Evolutionary conservation across 2,888 invertebrate genomes (phyloP).

Genomic region (Diachrysia chrysitis): DNA sequence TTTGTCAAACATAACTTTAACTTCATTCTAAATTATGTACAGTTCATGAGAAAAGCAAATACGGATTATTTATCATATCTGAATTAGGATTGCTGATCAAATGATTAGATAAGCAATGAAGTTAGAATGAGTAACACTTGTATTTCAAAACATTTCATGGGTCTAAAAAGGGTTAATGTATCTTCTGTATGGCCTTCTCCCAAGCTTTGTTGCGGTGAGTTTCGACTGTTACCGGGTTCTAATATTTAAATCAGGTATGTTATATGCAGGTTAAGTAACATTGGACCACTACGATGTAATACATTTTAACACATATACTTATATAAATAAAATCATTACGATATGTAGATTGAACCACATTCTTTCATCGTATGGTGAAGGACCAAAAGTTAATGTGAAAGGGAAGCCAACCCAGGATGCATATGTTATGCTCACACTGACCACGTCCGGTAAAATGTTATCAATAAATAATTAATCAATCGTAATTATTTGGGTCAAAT

Average conservation of each 20-base stretch:
- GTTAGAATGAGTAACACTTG: neutral
- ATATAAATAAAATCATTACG: neutral
- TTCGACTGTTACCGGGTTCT: neutral
- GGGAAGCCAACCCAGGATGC: constrained; percentile 42
- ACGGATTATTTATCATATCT: neutral
- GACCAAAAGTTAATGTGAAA: constrained; percentile 30
- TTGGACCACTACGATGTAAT: neutral
- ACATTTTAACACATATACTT: neutral
- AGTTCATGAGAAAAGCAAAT: constrained; percentile 1
- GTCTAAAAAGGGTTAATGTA: neutral
- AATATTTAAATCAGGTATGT: neutral
- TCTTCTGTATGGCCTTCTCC: neutral
- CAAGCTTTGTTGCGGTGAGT: neutral
- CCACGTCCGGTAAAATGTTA: constrained; percentile 55
- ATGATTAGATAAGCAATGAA: neutral
- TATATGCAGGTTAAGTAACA: no score
- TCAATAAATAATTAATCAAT: constrained; percentile 38
- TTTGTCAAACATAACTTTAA: no score
- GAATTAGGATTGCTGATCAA: neutral
- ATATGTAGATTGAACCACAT: neutral
- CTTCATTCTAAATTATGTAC: no score
- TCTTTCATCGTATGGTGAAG: neutral
- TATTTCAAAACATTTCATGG: neutral
- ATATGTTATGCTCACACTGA: constrained; percentile 31
- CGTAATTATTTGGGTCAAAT: constrained; percentile 28